Conservation (phyloP, 2,888 invertebrate species). For the Plebejus argus region DNA sequence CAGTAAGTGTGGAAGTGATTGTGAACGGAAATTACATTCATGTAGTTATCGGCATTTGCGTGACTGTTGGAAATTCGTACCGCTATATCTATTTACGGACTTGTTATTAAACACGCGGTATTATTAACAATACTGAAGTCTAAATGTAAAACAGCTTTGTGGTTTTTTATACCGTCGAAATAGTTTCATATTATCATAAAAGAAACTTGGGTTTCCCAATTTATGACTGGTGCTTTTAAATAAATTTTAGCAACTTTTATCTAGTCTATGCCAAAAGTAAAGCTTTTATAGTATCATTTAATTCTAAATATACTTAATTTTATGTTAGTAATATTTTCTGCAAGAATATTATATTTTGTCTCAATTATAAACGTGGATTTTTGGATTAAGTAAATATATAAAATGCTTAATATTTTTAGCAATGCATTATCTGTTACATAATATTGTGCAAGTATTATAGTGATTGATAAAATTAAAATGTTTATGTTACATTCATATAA, state of each 20-base stretch:
- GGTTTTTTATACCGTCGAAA: neutral
- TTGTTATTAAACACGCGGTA: neutral
- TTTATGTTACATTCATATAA: neutral
- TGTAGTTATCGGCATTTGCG: conserved; percentile 20
- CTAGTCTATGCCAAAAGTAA: neutral
- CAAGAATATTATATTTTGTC: no score
- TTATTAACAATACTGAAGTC: neutral
- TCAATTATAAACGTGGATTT: neutral
- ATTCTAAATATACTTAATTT: neutral
- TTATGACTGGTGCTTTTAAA: neutral
- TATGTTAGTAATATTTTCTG: no score
- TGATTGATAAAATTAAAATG: neutral
- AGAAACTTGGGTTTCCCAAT: neutral
- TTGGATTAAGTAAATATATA: neutral
- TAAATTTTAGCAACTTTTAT: neutral
- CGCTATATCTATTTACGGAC: neutral
- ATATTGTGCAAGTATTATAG: neutral
- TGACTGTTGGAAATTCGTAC: neutral
- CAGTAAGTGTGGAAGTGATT: neutral
- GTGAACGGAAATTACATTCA: conserved; percentile 25
- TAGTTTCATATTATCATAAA: neutral
- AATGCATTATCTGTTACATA: neutral
- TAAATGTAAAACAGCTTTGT: neutral
- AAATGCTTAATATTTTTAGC: neutral
- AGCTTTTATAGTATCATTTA: neutral